Conservation (phyloP, 23 tunicate species). For the Ascidia mentula region DNA sequence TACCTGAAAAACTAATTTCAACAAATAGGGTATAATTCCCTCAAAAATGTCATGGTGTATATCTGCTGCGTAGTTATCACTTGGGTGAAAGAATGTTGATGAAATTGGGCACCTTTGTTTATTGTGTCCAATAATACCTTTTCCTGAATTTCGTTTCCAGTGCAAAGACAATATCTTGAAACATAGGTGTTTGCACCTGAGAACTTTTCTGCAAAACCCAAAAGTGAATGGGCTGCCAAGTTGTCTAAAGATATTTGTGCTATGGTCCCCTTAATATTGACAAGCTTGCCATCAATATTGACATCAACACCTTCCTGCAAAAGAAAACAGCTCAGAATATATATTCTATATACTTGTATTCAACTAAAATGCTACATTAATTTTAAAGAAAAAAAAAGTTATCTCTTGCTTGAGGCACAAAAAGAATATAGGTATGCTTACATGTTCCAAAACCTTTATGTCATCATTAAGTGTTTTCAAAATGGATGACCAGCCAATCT, state of each 20-base stretch:
- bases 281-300: neutral
- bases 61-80: neutral
- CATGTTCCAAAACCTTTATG: neutral
- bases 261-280: neutral
- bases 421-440: too few relatives aligned
- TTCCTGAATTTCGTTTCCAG: neutral
- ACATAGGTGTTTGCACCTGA: neutral
- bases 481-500: neutral
- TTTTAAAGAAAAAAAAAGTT: too few relatives aligned
- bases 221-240: slow-evolving; percentile 12
- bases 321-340: too few relatives aligned
- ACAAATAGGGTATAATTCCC: slow-evolving; percentile 19
- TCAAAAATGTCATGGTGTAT: slow-evolving; percentile 25
- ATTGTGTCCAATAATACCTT: neutral
- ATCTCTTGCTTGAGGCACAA: too few relatives aligned
- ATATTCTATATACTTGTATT: neutral
- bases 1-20: slow-evolving; percentile 10
- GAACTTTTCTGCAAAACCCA: slow-evolving; percentile 20
- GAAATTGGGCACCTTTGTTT: neutral
- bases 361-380: neutral
- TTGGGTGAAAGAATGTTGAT: neutral
- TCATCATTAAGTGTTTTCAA: neutral
- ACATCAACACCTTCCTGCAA: neutral
- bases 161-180: slow-evolving; percentile 7
- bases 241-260: neutral